A percentile compares a stretch with the other conserved stretches of the same genome.
These are phyloP conservation scores for Alviniconcha strummeri DNA, from an alignment of 2,888 invertebrate species.

Conservation along the genomic window DNA sequence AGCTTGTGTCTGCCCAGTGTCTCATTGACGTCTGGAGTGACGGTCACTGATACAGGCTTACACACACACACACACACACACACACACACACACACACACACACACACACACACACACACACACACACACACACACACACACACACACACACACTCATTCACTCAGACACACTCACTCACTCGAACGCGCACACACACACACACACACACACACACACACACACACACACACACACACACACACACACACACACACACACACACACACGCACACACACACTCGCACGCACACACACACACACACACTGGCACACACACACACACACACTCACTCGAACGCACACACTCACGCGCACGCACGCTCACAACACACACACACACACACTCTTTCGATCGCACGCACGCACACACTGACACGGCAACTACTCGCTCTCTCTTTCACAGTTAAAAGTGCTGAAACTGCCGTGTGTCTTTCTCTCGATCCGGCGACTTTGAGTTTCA, in stretches of 20 bases:
- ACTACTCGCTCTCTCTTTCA: too few relatives aligned
- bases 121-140: not conserved
- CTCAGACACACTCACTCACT: not conserved
- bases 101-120: not conserved
- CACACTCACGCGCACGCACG: too few relatives aligned
- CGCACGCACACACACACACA: too few relatives aligned
- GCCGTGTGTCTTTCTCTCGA: too few relatives aligned
- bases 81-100: not conserved
- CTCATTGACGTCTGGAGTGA: too few relatives aligned
- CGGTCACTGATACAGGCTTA: not conserved
- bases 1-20: too few relatives aligned
- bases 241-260: too few relatives aligned
- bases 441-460: too few relatives aligned
- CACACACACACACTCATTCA: not conserved
- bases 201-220: not conserved
- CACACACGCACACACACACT: too few relatives aligned
- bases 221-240: not conserved
- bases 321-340: too few relatives aligned
- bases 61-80: slow-evolving; percentile 8
- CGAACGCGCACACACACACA: not conserved
- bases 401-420: not conserved
- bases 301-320: too few relatives aligned
- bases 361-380: not conserved
- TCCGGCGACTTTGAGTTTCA: too few relatives aligned
- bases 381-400: not conserved